These are phyloP conservation scores for Oceanites oceanicus DNA, from an alignment of 2,113 vertebrate genomes.

Conservation along the genomic window DNA sequence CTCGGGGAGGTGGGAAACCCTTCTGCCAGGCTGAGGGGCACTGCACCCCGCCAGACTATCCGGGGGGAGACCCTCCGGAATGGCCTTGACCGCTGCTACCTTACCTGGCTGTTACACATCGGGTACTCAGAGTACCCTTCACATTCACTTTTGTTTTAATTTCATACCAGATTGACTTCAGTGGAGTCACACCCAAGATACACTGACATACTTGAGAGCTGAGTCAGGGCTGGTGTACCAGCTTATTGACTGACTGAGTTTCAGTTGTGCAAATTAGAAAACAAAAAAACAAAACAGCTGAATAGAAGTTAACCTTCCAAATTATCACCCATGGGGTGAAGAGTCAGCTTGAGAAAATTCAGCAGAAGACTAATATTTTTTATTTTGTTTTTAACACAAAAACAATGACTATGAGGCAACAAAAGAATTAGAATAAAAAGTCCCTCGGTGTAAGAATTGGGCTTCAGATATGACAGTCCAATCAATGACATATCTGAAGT, in stretches of 20 bases:
- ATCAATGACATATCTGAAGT: not conserved
- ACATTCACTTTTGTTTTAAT: not conserved
- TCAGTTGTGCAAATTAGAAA: constrained; percentile 29
- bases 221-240: constrained; percentile 39
- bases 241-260: not conserved
- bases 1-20: accelerated
- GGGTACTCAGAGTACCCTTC: not conserved
- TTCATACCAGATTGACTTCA: not conserved
- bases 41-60: accelerated
- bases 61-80: not conserved
- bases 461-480: not conserved
- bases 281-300: not conserved
- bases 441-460: accelerated
- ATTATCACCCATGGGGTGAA: not conserved
- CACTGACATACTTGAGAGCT: not conserved
- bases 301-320: not conserved
- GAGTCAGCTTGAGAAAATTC: not conserved
- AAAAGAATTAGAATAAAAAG: not conserved
- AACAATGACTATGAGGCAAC: not conserved
- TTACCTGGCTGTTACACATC: not conserved
- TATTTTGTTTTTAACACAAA: not conserved
- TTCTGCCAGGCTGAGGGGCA: not conserved
- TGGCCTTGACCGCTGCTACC: accelerated
- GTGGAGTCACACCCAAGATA: constrained; percentile 22
- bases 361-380: not conserved